Conservation (phyloP, 2,888 invertebrate species). For the Lasius platythorax region DNA sequence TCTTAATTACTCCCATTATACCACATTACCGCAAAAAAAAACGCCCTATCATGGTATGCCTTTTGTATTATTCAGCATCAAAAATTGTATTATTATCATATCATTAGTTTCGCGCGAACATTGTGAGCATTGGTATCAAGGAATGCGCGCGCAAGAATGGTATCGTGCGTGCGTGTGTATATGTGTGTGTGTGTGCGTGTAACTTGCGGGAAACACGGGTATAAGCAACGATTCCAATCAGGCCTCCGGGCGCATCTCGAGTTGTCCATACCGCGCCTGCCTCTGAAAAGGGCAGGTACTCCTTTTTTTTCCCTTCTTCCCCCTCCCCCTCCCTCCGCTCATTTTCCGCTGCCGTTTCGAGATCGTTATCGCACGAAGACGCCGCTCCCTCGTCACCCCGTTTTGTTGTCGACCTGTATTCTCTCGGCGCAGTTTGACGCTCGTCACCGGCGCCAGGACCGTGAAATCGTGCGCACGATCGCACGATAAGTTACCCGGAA, state of each 20-base stretch:
- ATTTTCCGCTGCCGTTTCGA: constrained; percentile 51
- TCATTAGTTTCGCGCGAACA: constrained; percentile 33
- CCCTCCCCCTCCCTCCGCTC: not conserved
- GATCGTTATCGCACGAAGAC: constrained; percentile 60
- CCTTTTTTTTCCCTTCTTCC: not conserved
- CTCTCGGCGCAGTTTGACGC: not conserved
- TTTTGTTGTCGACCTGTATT: not conserved
- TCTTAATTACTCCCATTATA: constrained; percentile 39
- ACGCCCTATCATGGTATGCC: constrained; percentile 4
- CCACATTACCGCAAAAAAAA: constrained; percentile 26
- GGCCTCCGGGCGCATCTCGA: not conserved
- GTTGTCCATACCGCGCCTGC: not conserved
- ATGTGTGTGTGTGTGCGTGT: not conserved
- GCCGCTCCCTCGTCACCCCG: not conserved
- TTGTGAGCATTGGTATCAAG: not conserved
- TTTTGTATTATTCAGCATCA: constrained; percentile 53
- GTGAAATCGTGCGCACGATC: constrained; percentile 43
- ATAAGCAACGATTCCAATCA: constrained; percentile 5
- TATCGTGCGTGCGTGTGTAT: not conserved
- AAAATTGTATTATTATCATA: constrained; percentile 44
- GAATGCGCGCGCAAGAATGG: not conserved
- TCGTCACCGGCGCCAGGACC: constrained; percentile 41
- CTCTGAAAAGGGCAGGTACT: not conserved
- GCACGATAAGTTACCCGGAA: constrained; percentile 39
- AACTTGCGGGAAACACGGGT: constrained; percentile 30